These are phyloP conservation scores for Microctenopoma lineatum DNA, from an alignment of 2,797 vertebrate genomes.

Conservation along the genomic window DNA sequence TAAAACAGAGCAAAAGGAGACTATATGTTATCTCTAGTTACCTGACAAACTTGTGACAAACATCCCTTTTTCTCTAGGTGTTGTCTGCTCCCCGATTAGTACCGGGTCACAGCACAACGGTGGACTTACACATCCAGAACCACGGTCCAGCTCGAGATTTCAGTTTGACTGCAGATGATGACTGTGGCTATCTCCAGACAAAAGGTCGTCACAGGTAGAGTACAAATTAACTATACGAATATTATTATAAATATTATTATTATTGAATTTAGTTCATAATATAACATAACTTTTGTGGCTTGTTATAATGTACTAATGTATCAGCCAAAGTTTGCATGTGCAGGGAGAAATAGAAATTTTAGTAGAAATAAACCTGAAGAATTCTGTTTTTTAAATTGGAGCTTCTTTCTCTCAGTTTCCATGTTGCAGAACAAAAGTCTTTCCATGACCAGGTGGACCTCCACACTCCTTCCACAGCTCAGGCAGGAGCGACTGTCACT, in stretches of 20 bases:
- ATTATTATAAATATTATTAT: neutral
- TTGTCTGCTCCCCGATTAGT: conserved; percentile 72
- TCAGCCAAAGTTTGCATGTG: no score
- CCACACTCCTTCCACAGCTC: conserved; percentile 74
- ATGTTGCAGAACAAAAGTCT: conserved; percentile 67
- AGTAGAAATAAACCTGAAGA: no score
- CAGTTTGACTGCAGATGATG: conserved; percentile 77
- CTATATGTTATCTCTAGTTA: no score
- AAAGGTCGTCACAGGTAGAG: conserved; percentile 72
- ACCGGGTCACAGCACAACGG: conserved; percentile 75
- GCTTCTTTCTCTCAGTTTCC: conserved; percentile 57
- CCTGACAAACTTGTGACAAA: no score
- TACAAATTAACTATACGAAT: neutral
- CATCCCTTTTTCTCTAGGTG: conserved; percentile 60
- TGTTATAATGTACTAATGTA: no score
- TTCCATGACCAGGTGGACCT: conserved; percentile 78
- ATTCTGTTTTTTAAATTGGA: neutral
- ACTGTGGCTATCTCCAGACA: conserved; percentile 74
- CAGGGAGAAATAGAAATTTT: no score
- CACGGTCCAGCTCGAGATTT: conserved; percentile 77
- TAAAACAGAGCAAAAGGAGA: no score
- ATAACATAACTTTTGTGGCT: no score
- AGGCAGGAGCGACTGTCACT: conserved; percentile 72
- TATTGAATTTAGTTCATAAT: no score
- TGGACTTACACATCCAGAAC: conserved; percentile 81